Percentiles rank a stretch among this genome's conserved stretches.
Evolutionary conservation across 2,113 vertebrate species (phyloP).

Genomic region (Archocentrus centrarchus): DNA sequence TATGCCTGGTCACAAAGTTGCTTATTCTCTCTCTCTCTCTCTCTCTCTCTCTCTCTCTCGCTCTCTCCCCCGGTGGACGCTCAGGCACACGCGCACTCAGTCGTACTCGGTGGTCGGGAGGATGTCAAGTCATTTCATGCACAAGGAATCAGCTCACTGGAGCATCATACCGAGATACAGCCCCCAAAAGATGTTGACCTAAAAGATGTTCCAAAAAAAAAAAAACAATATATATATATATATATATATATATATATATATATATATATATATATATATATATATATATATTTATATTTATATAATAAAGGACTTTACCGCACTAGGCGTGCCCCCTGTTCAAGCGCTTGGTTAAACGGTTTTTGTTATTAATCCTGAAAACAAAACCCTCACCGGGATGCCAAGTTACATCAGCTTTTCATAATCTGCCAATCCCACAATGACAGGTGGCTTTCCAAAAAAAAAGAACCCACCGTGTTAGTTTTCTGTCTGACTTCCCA

Average conservation of each 20-base stretch:
- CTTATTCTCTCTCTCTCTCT: constrained; percentile 43
- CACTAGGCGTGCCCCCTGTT: not conserved
- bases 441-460: not conserved
- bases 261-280: not conserved
- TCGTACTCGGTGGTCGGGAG: constrained; percentile 50
- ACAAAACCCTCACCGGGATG: constrained; percentile 27
- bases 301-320: constrained; percentile 50
- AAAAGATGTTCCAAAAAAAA: constrained; percentile 31
- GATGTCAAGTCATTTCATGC: constrained; percentile 77
- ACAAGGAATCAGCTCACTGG: constrained; percentile 69
- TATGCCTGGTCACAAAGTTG: constrained; percentile 76
- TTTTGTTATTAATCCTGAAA: constrained; percentile 41
- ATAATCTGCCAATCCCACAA: constrained; percentile 43
- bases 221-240: not conserved
- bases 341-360: constrained; percentile 37
- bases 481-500: not conserved
- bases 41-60: constrained; percentile 35
- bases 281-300: not conserved
- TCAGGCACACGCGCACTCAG: constrained; percentile 12
- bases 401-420: constrained; percentile 38
- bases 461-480: not conserved
- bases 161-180: constrained; percentile 54
- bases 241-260: not conserved
- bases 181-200: constrained; percentile 64
- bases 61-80: not conserved